These are phyloP conservation scores for Odontamblyopus rebecca DNA, from an alignment of 2,797 vertebrate genomes.

Conservation along the genomic window DNA sequence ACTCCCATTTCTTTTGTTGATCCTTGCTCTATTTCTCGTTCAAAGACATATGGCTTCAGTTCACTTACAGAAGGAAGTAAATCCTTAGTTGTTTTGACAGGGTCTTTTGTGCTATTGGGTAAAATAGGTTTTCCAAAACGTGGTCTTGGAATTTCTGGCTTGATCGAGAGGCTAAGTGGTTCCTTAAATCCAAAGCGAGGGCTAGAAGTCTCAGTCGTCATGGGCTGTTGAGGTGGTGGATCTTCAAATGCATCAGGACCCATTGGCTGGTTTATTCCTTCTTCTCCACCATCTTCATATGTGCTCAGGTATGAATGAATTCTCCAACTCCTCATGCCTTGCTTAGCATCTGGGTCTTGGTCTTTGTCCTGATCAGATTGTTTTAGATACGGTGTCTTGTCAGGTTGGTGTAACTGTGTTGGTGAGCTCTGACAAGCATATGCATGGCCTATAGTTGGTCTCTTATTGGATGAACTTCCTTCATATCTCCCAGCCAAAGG, in stretches of 20 bases:
- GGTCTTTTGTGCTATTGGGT: conserved; percentile 59
- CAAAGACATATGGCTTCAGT: conserved; percentile 42
- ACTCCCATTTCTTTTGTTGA: conserved; percentile 44
- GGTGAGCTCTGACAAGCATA: conserved; percentile 90
- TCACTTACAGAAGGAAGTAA: conserved; percentile 40
- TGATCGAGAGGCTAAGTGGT: conserved; percentile 44
- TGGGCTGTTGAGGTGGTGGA: conserved; percentile 46
- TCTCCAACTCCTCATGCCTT: conserved; percentile 92
- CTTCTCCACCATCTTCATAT: conserved; percentile 84
- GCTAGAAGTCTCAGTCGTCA: conserved; percentile 47
- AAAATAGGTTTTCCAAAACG: conserved; percentile 76
- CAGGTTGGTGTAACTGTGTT: conserved; percentile 83
- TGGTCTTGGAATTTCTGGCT: conserved; percentile 67
- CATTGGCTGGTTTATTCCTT: conserved; percentile 81
- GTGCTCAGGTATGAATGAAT: conserved; percentile 91
- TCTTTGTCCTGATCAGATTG: conserved; percentile 76
- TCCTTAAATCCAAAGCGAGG: conserved; percentile 65
- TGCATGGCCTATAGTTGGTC: conserved; percentile 87
- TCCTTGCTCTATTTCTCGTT: conserved; percentile 44
- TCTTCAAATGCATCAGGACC: conserved; percentile 88
- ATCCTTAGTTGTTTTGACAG: conserved; percentile 40
- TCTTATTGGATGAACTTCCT: conserved; percentile 68
- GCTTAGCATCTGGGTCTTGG: conserved; percentile 79
- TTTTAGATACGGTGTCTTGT: conserved; percentile 78
- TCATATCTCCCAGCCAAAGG: conserved; percentile 79